These are phyloP conservation scores for Rhaphigaster nebulosa DNA, from an alignment of 2,888 invertebrate genomes.

Conservation along the genomic window DNA sequence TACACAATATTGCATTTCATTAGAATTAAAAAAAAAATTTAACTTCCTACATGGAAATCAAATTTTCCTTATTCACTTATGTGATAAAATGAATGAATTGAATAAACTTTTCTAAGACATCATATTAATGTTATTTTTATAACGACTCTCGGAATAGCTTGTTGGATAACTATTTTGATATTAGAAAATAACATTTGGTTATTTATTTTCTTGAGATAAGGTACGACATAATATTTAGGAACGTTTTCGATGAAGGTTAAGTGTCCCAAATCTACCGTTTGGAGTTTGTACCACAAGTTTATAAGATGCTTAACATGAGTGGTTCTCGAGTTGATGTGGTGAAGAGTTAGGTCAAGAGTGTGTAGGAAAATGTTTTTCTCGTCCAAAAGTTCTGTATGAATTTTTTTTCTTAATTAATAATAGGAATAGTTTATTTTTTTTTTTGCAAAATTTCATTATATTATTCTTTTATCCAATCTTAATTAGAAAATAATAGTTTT, in stretches of 20 bases:
- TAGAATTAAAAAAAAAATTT: too few relatives aligned
- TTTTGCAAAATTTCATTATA: too few relatives aligned
- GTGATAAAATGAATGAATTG: too few relatives aligned
- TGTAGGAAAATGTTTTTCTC: background rate
- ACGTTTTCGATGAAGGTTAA: background rate
- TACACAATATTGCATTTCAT: too few relatives aligned
- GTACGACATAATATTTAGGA: background rate
- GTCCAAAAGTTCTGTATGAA: background rate
- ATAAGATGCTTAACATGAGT: background rate
- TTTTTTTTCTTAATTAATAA: background rate
- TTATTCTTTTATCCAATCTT: too few relatives aligned
- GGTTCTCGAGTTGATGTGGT: background rate
- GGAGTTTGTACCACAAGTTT: background rate
- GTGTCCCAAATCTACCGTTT: background rate
- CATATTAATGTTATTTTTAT: too few relatives aligned
- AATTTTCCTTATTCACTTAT: too few relatives aligned
- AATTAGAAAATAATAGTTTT: too few relatives aligned
- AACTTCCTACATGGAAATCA: too few relatives aligned
- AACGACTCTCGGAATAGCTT: too few relatives aligned
- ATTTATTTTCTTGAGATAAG: background rate
- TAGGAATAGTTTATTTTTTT: background rate
- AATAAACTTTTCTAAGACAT: too few relatives aligned
- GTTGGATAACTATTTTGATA: background rate
- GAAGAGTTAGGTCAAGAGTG: background rate
- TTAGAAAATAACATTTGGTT: background rate